phyloP scores from a whole-genome alignment of 2,113 vertebrate species.

The Podocnemis expansa region DNA sequence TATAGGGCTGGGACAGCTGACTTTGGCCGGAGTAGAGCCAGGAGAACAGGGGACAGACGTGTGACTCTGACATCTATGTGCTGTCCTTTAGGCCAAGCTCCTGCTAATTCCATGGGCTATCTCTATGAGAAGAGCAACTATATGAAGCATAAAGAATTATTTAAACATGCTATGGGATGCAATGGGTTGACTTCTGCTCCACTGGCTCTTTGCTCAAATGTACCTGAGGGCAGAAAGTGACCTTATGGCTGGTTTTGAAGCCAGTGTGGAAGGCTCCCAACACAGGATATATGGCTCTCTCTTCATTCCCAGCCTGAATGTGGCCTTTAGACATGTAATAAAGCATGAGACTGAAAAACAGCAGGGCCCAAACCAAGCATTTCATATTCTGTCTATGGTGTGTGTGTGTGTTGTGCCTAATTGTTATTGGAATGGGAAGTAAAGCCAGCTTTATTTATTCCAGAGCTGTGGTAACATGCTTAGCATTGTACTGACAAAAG shows the following conservation, averaged over 20 bases:
- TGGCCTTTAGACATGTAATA: background rate
- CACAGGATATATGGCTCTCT: background rate
- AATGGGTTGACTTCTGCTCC: background rate
- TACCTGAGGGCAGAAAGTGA: rapidly evolving
- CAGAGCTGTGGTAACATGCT: background rate
- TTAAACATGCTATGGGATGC: background rate
- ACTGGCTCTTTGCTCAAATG: rapidly evolving
- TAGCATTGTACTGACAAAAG: background rate
- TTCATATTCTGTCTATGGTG: background rate
- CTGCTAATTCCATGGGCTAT: background rate
- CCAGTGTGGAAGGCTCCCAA: rapidly evolving
- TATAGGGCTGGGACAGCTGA: background rate
- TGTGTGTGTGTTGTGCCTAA: background rate
- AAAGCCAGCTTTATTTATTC: background rate
- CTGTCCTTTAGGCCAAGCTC: background rate
- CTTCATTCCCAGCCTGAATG: rapidly evolving
- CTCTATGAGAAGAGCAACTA: background rate
- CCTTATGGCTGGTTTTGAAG: background rate
- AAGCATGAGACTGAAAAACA: background rate
- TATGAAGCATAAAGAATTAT: background rate
- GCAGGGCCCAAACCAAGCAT: background rate
- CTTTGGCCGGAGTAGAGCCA: too few relatives aligned
- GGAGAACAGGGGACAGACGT: too few relatives aligned
- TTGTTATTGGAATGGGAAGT: background rate
- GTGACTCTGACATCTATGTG: background rate